Evolutionary conservation across 2,113 vertebrate species (phyloP).

Genomic region (Ginglymostoma cirratum): DNA sequence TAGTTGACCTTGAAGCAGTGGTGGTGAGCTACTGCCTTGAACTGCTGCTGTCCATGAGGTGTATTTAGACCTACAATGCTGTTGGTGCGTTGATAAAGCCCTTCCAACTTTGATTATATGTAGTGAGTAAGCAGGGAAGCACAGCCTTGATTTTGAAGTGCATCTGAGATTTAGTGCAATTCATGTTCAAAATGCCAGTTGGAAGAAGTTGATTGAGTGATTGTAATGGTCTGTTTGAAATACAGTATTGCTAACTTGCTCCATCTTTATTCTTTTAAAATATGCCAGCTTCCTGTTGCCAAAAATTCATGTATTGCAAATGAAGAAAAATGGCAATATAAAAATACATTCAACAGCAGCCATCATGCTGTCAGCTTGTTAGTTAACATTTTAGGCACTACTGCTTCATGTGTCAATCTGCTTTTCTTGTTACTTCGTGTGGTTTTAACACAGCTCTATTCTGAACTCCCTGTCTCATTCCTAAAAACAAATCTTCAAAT

Average conservation of each 20-base stretch:
- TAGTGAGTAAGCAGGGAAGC: neutral
- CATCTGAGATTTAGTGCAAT: neutral
- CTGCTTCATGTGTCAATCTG: neutral
- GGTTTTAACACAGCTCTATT: neutral
- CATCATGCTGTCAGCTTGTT: neutral
- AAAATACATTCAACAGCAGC: constrained; percentile 23
- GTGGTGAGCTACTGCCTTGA: too few species aligned
- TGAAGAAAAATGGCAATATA: neutral
- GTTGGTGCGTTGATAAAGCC: neutral
- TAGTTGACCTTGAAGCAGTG: too few species aligned
- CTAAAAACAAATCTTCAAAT: neutral
- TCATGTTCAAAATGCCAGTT: neutral
- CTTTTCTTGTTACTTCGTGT: neutral
- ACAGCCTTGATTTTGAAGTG: neutral
- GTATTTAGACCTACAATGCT: too few species aligned
- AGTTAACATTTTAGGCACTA: neutral
- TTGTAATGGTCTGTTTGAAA: constrained; percentile 12
- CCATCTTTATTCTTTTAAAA: constrained; percentile 6
- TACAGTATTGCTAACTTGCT: neutral
- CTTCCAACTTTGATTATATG: neutral
- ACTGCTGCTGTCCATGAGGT: too few species aligned
- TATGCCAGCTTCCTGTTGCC: neutral
- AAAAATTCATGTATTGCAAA: constrained; percentile 18
- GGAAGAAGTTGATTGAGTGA: neutral
- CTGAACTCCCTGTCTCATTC: neutral